phyloP scores from a whole-genome alignment of 2,797 vertebrate genomes.

The Leptoclinus maculatus region DNA sequence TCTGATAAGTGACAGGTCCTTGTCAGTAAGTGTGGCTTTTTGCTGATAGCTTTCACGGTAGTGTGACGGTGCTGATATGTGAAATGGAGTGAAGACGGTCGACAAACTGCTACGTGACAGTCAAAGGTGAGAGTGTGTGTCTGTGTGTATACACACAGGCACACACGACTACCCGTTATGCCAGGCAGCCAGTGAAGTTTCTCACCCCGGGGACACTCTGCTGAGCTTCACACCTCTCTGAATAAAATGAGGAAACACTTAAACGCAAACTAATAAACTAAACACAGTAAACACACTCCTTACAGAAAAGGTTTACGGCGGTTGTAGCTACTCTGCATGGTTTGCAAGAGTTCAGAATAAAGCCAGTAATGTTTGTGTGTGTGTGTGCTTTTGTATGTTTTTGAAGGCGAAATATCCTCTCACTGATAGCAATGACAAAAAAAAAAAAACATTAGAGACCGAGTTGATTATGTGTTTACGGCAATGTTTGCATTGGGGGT shows the following conservation, averaged over 20 bases:
- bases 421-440: conserved; percentile 17
- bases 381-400: background rate
- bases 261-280: conserved; percentile 66
- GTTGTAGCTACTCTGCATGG: conserved; percentile 35
- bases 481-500: conserved; percentile 6
- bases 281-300: conserved; percentile 45
- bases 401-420: conserved; percentile 5
- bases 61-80: conserved; percentile 66
- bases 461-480: background rate
- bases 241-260: conserved; percentile 77
- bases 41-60: conserved; percentile 61
- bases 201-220: conserved; percentile 69
- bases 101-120: conserved; percentile 72
- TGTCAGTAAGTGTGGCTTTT: conserved; percentile 55
- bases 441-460: background rate
- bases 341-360: conserved; percentile 20
- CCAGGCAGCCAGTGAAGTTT: conserved; percentile 50
- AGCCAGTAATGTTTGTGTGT: conserved; percentile 20
- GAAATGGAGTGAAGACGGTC: conserved; percentile 53
- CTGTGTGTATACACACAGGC: conserved; percentile 12
- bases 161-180: conserved; percentile 47
- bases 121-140: conserved; percentile 63
- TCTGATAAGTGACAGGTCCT: conserved; percentile 61
- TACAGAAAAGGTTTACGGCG: conserved; percentile 41
- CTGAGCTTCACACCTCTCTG: conserved; percentile 69